Percentiles rank a stretch among this genome's conserved stretches.
phyloP scores from a whole-genome alignment of 2,113 vertebrate genomes.

The Rhizomys pruinosus region DNA sequence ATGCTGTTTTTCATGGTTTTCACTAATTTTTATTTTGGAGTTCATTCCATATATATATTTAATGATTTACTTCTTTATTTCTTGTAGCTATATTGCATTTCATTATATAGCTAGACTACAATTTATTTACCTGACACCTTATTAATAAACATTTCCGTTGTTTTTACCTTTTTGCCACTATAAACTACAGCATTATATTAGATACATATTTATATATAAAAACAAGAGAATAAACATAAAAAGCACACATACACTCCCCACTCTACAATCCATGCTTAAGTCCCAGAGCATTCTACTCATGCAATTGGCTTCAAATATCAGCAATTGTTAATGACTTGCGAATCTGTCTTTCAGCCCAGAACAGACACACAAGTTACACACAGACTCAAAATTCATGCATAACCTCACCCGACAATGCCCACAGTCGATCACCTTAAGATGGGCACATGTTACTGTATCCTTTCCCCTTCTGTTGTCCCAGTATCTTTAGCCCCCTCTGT shows the following conservation, averaged over 20 bases:
- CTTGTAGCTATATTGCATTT: background rate
- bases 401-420: background rate
- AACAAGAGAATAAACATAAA: background rate
- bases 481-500: background rate
- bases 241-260: background rate
- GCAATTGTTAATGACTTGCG: background rate
- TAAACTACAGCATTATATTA: background rate
- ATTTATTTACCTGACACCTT: background rate
- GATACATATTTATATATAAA: background rate
- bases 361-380: background rate
- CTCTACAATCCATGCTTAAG: background rate
- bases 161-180: background rate
- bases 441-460: background rate
- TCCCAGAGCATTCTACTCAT: background rate
- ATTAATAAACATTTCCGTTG: background rate
- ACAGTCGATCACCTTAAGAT: background rate
- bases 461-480: background rate
- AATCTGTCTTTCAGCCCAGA: background rate
- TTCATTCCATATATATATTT: background rate
- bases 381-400: background rate
- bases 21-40: background rate
- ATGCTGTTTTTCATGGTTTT: background rate
- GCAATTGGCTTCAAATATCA: background rate
- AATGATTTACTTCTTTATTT: background rate
- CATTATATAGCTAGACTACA: background rate